phyloP scores from a whole-genome alignment of 2,888 invertebrate genomes.

The Alloplasta piceator region DNA sequence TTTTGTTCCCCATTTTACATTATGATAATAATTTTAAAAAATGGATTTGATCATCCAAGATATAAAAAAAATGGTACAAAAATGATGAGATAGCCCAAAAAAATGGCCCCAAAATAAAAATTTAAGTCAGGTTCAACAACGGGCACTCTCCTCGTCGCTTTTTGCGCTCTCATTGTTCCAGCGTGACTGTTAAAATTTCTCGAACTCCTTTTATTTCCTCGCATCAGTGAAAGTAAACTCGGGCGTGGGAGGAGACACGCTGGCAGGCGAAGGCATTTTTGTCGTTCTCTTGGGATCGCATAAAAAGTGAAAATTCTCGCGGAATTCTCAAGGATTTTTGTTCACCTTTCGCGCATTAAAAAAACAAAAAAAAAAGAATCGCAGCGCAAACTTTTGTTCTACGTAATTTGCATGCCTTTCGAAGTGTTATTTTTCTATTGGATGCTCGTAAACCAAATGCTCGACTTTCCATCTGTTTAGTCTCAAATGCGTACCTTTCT shows the following conservation, averaged over 20 bases:
- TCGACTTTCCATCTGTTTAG: too few relatives aligned
- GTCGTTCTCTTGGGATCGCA: conserved; percentile 3
- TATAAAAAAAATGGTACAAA: neutral
- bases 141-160: neutral
- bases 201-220: conserved; percentile 27
- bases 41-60: too few relatives aligned
- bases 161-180: conserved; percentile 44
- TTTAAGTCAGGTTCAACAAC: too few relatives aligned
- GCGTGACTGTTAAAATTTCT: conserved; percentile 31
- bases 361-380: neutral
- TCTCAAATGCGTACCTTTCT: too few relatives aligned
- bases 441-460: too few relatives aligned
- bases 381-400: neutral
- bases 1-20: too few relatives aligned
- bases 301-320: conserved; percentile 40
- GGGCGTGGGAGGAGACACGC: conserved; percentile 7
- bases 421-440: too few relatives aligned
- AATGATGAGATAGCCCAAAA: neutral
- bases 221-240: conserved; percentile 46
- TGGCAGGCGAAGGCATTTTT: conserved; percentile 5
- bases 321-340: neutral
- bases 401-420: too few relatives aligned
- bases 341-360: neutral
- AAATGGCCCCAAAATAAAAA: neutral
- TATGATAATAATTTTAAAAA: too few relatives aligned